Percentiles rank a stretch among this genome's conserved stretches.
phyloP scores from a whole-genome alignment of 2,113 vertebrate species.

The Donacobius atricapilla region DNA sequence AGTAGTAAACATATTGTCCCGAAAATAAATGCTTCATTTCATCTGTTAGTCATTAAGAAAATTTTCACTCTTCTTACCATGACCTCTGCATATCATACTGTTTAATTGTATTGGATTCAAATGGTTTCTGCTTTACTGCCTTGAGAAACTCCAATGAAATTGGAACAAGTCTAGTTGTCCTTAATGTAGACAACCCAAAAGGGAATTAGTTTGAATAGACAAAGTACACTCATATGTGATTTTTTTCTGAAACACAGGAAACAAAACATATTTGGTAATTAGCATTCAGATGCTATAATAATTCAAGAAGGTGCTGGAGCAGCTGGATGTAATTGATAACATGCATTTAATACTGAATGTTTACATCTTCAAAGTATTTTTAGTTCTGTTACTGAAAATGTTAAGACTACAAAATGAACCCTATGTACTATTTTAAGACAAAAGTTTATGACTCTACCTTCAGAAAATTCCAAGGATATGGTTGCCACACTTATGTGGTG shows the following conservation, averaged over 20 bases:
- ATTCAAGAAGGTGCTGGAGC: not conserved
- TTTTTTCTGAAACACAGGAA: not conserved
- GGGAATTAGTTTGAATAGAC: not conserved
- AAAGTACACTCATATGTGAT: accelerated
- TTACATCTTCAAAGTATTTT: not conserved
- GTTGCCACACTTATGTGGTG: not conserved
- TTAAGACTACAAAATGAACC: not conserved
- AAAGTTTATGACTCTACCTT: not conserved
- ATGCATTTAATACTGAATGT: not conserved
- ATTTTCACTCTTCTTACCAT: not conserved
- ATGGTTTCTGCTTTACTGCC: not conserved
- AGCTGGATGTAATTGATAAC: not conserved
- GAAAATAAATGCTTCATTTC: not conserved
- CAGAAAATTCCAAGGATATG: not conserved
- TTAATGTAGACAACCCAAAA: not conserved
- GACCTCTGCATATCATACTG: not conserved
- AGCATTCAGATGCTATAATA: not conserved
- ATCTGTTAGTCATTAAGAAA: not conserved
- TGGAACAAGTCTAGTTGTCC: not conserved
- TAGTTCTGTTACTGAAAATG: not conserved
- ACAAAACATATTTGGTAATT: not conserved
- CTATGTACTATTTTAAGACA: not conserved
- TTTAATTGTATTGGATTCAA: not conserved
- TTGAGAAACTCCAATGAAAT: not conserved
- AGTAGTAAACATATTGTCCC: not conserved